Evolutionary conservation across 2,797 vertebrate genomes (phyloP).

Genomic region (Capromys pilorides): DNA sequence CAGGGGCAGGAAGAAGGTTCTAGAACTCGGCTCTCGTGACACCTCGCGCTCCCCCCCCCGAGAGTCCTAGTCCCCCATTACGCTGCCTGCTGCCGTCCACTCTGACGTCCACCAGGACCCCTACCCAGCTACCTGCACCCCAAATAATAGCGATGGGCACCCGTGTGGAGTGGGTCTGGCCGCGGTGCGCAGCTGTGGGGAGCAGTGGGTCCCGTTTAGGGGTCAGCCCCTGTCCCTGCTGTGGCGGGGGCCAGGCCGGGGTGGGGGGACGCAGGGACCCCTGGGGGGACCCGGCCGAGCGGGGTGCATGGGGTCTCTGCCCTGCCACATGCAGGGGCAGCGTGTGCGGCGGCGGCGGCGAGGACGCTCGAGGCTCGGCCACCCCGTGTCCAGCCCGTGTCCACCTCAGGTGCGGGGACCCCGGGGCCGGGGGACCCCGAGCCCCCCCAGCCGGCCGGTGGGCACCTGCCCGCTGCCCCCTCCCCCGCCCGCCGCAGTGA

Average conservation of each 20-base stretch:
- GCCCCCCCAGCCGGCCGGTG: slow-evolving; percentile 73
- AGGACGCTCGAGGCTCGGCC: slow-evolving; percentile 45
- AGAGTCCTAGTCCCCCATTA: neutral
- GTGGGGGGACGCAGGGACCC: too few species aligned
- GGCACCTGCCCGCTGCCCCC: slow-evolving; percentile 80
- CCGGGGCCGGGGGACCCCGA: slow-evolving; percentile 56
- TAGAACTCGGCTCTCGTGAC: neutral
- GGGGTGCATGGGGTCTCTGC: slow-evolving; percentile 33
- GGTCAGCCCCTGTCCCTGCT: neutral
- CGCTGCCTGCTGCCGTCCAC: neutral
- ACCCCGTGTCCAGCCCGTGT: neutral
- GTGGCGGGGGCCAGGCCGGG: neutral
- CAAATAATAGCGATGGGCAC: neutral
- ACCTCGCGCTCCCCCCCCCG: neutral
- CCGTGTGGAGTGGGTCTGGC: neutral
- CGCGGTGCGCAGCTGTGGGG: neutral
- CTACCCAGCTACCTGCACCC: neutral
- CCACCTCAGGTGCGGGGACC: slow-evolving; percentile 57
- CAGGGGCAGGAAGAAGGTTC: neutral
- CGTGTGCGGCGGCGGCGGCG: neutral
- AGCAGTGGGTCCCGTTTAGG: slow-evolving; percentile 27
- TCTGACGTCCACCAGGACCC: slow-evolving; percentile 25
- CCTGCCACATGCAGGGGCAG: neutral
- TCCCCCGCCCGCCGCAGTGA: slow-evolving; percentile 77
- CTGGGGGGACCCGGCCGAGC: too few species aligned